phyloP scores from a whole-genome alignment of 2,797 vertebrate species.

The Amphiprion clarkii region DNA sequence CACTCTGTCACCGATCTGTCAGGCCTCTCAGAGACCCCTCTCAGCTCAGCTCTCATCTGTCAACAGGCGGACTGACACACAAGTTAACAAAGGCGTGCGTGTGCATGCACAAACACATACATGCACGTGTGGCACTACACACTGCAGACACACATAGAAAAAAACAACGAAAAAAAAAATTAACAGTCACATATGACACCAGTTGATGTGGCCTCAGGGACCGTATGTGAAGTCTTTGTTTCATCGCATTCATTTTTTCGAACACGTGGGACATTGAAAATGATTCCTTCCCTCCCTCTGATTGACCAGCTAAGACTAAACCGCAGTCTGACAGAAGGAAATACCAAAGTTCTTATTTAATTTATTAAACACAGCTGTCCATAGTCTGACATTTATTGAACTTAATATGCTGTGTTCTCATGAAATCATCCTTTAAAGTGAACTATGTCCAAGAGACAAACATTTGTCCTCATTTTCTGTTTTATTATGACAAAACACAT shows the following conservation, averaged over 20 bases:
- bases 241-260: conserved; percentile 44
- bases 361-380: conserved; percentile 67
- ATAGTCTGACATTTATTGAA: conserved; percentile 13
- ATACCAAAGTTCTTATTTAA: conserved; percentile 50
- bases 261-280: conserved; percentile 43
- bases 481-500: neutral
- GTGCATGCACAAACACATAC: conserved; percentile 9
- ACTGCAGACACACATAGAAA: neutral
- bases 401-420: conserved; percentile 10
- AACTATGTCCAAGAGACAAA: neutral
- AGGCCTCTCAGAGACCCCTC: conserved; percentile 57
- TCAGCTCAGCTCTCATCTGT: conserved; percentile 59
- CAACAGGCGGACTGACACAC: conserved; percentile 44
- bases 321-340: conserved; percentile 41
- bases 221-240: conserved; percentile 40
- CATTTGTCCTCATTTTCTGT: neutral
- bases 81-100: conserved; percentile 31
- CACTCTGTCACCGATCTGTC: conserved; percentile 72
- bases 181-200: neutral
- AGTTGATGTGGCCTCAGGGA: conserved; percentile 23
- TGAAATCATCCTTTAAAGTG: conserved; percentile 8
- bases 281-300: conserved; percentile 44
- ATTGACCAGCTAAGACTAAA: conserved; percentile 35
- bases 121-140: neutral
- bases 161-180: neutral